phyloP scores from a whole-genome alignment of 2,888 invertebrate species.

The Calliopum simillimum region DNA sequence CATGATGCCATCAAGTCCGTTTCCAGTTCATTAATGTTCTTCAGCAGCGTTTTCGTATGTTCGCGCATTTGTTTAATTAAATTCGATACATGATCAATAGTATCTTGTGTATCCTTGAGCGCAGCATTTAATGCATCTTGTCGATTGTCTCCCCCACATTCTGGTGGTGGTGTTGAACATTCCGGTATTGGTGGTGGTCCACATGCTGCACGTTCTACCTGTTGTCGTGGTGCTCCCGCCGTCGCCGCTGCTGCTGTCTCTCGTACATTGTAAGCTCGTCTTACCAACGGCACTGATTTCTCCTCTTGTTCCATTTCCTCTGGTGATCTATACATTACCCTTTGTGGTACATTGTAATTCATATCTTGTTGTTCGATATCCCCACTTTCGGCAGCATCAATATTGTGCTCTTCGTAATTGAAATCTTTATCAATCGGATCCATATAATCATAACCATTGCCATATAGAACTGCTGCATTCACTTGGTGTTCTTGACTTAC shows the following conservation, averaged over 20 bases:
- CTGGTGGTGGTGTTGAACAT: too few relatives aligned
- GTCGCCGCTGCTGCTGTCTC: too few relatives aligned
- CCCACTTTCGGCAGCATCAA: conserved; percentile 6
- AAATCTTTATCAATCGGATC: conserved; percentile 17
- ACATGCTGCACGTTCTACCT: too few relatives aligned
- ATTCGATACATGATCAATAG: conserved; percentile 41
- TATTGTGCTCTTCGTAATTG: conserved; percentile 16
- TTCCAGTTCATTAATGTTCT: conserved; percentile 45
- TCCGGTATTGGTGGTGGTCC: too few relatives aligned
- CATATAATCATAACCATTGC: conserved; percentile 8
- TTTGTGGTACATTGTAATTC: too few relatives aligned
- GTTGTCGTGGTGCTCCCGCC: too few relatives aligned
- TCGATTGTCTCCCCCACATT: neutral
- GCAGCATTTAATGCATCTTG: neutral
- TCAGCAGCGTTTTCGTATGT: conserved; percentile 42
- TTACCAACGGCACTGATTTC: too few relatives aligned
- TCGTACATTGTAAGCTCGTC: too few relatives aligned
- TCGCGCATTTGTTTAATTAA: conserved; percentile 44
- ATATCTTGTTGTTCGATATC: neutral
- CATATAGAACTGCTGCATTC: neutral
- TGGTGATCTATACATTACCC: too few relatives aligned
- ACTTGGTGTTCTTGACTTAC: neutral
- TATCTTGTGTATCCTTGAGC: conserved; percentile 39
- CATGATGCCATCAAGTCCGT: conserved; percentile 39
- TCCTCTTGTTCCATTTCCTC: too few relatives aligned